Base-by-base conservation (phyloP, 92 coral and sea anemone genomes). In the Palythoa caribaeorum region DNA sequence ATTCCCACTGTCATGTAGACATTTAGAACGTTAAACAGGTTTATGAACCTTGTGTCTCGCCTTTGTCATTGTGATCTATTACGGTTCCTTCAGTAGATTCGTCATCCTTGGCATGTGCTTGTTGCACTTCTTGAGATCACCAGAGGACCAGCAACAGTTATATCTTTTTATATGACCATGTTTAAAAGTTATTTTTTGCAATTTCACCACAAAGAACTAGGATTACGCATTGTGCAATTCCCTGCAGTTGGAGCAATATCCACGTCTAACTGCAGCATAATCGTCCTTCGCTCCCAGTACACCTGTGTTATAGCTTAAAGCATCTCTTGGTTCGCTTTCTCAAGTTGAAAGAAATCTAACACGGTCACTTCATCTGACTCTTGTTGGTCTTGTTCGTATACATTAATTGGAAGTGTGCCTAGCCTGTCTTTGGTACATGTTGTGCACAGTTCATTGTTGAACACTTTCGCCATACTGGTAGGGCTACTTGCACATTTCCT, bases 401-500 rank as follows among this genome's bases (percentile, higher is more conserved):
- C 79, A n/a, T 76, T 76, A 39, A 76, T 4, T 9, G 80, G 63
- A 9, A 76, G 80, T 7, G 80, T 76, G 17, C 63, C 80, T 20
- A 62, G 60, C 40, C 13, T 76, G 63, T 76, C 80, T 76, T 76
- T 76, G 8, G 80, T 76, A 62, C 80, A 76, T 76, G 37, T 76
- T 76, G 63, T 62, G 80, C 63, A 76, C 80, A n/a, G 38, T 76
- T 51, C 50, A 38, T 13, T 76, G 63, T 5, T 39, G 80, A 50
- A 76, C 80, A 76, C 80, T 76, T 36, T 76, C 60, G 7, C 38
- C 62, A 75, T 75, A 21, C 57, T 73, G 78, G 21, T 73, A 19
- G 78, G 28, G 78, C 78, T 54, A 73, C 54, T 44, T 50, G 38
- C 78, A 54, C 78, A 73, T 73, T n/a, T 73, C 78, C 19, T 40